Base-by-base conservation (phyloP, 2,888 invertebrate species). In the Epistrophe grossulariae region DNA sequence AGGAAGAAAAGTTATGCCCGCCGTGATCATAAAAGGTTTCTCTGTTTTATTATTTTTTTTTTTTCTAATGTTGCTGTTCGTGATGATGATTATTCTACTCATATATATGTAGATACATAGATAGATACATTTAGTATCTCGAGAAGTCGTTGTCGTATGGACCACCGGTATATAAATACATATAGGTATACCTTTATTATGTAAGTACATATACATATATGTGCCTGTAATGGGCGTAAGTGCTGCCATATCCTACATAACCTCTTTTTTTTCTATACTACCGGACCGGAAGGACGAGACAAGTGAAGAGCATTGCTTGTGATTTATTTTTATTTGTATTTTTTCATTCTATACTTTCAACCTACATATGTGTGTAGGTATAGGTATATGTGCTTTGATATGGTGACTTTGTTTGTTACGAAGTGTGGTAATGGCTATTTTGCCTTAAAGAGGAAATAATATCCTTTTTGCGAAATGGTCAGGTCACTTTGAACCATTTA, bases 261-360 rank as follows among this genome's bases (percentile, higher is more conserved):
- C 73, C 38, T 70, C 64, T 77, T 59, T 82, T 68, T 76, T 82
- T 68, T 76, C 15, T 43, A n/a, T 17, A 28, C 45, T 35, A 31
- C 35, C 13, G 15, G 50, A 48, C 31, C 50, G 68, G 19, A 89
- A 82, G 87, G 82, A 79, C 79, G 82, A 80, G 76, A 79, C 88
- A 89, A 89, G 88, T 28, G n/a, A 10, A 10, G 68, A 5, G 82
- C 84, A 83, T 88, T 88, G 79, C 88, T 79, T 48, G 78, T 82
- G 88, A 88, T 88, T 88, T 88, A 89, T 87, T 84, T 80, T 84
- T 73, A 83, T 74, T 84, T 79, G 38, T 24, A 52, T 35, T 60
- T 50, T 52, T 38, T 40, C 3, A 38, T 11, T 62, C 13, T 31
- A 13, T n/a, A 59, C 72, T 19, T 24, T 11, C 60, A 52, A 40